A percentile compares a stretch with the other conserved stretches of the same genome.
Evolutionary conservation across 2,797 vertebrate genomes (phyloP).

Genomic region (Triplophysa yarkandensis): DNA sequence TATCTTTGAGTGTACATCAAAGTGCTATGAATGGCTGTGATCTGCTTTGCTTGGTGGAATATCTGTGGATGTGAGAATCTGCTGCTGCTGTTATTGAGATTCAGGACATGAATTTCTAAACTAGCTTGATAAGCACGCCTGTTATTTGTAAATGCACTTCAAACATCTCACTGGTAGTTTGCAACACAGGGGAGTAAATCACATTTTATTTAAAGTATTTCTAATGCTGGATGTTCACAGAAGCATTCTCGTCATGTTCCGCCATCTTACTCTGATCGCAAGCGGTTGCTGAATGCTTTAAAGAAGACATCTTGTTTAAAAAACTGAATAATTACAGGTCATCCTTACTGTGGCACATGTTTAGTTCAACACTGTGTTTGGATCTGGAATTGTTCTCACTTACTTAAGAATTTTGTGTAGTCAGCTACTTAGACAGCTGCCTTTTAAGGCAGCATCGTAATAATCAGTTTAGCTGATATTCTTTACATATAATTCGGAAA

Average conservation of each 20-base stretch:
- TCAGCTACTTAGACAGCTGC: not conserved
- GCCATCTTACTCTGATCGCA: conserved; percentile 36
- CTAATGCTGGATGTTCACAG: conserved; percentile 48
- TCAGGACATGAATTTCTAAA: conserved; percentile 58
- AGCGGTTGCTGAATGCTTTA: conserved; percentile 3
- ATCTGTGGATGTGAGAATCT: conserved; percentile 54
- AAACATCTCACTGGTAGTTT: conserved; percentile 58
- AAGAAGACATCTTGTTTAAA: conserved; percentile 43
- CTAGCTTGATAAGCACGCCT: conserved; percentile 56
- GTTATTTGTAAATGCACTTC: conserved; percentile 61
- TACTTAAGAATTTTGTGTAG: not conserved
- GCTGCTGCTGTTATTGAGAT: conserved; percentile 57
- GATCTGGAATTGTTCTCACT: conserved; percentile 43
- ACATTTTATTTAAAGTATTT: conserved; percentile 54
- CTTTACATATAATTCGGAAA: too few species aligned
- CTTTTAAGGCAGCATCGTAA: not conserved
- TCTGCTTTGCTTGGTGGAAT: conserved; percentile 56
- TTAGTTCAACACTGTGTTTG: conserved; percentile 41
- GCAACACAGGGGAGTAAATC: conserved; percentile 51
- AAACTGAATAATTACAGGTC: conserved; percentile 26
- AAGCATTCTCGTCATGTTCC: conserved; percentile 27
- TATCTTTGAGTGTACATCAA: conserved; percentile 62
- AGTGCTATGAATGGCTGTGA: conserved; percentile 58
- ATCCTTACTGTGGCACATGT: conserved; percentile 30
- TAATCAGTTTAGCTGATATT: not conserved